Percentiles rank a stretch among this genome's conserved stretches.
phyloP scores from a whole-genome alignment of 2,888 invertebrate genomes.

The Aleiodes leptofemur region DNA sequence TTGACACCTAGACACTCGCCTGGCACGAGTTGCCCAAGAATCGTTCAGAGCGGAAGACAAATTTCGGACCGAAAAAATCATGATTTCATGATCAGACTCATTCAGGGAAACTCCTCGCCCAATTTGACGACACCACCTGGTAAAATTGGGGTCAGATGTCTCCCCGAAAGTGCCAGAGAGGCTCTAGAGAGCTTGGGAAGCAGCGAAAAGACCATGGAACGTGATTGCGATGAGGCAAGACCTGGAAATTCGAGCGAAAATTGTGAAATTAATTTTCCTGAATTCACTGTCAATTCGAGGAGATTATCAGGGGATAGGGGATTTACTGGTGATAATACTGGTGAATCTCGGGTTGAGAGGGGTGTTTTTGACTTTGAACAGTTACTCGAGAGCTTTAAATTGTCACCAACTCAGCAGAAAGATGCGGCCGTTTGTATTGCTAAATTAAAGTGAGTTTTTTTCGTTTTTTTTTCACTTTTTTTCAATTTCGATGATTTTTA shows the following conservation, averaged over 20 bases:
- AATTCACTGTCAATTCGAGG: not conserved
- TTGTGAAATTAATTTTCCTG: not conserved
- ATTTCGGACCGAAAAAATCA: not conserved
- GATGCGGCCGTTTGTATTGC: constrained; percentile 57
- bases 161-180: not conserved
- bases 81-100: constrained; percentile 9
- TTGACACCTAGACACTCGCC: not conserved
- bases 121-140: constrained; percentile 1
- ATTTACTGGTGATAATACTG: too few species aligned
- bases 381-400: constrained; percentile 63
- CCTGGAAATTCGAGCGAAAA: constrained; percentile 2
- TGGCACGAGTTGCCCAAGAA: not conserved
- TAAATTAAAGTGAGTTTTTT: constrained; percentile 61
- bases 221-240: constrained; percentile 12
- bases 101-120: constrained; percentile 15
- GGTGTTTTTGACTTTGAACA: constrained; percentile 65
- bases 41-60: not conserved
- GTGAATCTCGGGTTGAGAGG: not conserved
- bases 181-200: not conserved
- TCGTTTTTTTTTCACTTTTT: too few species aligned
- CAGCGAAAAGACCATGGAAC: not conserved
- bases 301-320: not conserved
- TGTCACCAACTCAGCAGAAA: constrained; percentile 60
- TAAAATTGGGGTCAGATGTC: not conserved
- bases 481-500: not conserved